Percentiles rank a stretch among this genome's conserved stretches.
These are phyloP conservation scores for Aphyosemion australe DNA, from an alignment of 2,113 vertebrate species.

Conservation along the genomic window DNA sequence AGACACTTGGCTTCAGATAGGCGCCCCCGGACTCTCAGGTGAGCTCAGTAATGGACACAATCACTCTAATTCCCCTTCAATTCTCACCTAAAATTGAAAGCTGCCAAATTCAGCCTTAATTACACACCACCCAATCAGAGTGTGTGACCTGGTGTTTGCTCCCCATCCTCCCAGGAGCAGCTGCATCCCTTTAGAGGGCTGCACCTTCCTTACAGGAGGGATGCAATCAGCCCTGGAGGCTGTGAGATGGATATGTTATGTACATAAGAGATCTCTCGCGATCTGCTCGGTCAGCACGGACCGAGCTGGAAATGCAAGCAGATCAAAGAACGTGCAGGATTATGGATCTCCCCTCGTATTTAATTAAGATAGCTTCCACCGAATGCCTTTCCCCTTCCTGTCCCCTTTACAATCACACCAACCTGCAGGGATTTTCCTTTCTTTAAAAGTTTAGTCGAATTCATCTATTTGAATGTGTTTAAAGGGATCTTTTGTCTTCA, in stretches of 20 bases:
- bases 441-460: neutral
- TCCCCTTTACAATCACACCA: conserved; percentile 39
- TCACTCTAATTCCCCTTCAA: conserved; percentile 74
- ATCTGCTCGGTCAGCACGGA: conserved; percentile 77
- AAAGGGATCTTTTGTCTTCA: neutral
- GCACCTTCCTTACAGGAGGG: conserved; percentile 54
- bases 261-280: conserved; percentile 71
- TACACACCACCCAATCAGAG: conserved; percentile 74
- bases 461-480: neutral
- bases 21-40: conserved; percentile 61
- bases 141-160: conserved; percentile 67
- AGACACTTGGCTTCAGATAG: conserved; percentile 29
- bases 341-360: conserved; percentile 73
- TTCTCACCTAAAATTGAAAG: conserved; percentile 77
- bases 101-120: conserved; percentile 75
- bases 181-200: conserved; percentile 49
- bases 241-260: conserved; percentile 72
- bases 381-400: conserved; percentile 28
- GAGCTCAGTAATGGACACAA: conserved; percentile 75
- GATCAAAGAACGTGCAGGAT: conserved; percentile 68
- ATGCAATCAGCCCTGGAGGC: conserved; percentile 59
- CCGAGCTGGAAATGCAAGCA: conserved; percentile 67
- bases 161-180: conserved; percentile 41
- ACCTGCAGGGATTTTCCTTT: conserved; percentile 18
- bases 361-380: conserved; percentile 66